Percentiles rank a stretch among this genome's conserved stretches.
Evolutionary conservation across 2,113 vertebrate genomes (phyloP).

Genomic region (Ophthalmolycus amberensis): DNA sequence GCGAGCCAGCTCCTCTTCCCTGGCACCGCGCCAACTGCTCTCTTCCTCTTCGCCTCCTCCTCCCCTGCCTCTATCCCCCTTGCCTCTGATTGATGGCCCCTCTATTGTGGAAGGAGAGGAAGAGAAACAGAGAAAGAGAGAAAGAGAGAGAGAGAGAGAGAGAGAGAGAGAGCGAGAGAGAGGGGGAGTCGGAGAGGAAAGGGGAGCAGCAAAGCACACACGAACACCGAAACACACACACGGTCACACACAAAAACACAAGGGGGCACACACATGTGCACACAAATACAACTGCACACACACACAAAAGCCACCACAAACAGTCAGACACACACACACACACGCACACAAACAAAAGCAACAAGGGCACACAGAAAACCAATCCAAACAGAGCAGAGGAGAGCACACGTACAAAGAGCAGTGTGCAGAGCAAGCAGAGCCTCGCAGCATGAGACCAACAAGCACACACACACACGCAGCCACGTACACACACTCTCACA

Average conservation of each 20-base stretch:
- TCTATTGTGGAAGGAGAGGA: conserved; percentile 80
- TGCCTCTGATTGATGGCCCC: conserved; percentile 84
- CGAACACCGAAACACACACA: conserved; percentile 35
- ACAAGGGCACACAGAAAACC: conserved; percentile 63
- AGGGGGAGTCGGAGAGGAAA: conserved; percentile 28
- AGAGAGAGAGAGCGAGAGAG: conserved; percentile 62
- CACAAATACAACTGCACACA: conserved; percentile 4
- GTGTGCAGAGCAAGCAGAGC: conserved; percentile 71
- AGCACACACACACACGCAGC: conserved; percentile 23
- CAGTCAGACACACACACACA: conserved; percentile 26
- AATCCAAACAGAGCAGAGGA: conserved; percentile 72
- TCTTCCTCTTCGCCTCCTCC: conserved; percentile 47
- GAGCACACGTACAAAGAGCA: conserved; percentile 66
- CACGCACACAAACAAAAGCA: conserved; percentile 20
- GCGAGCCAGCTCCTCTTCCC: conserved; percentile 76
- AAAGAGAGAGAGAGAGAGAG: conserved; percentile 59
- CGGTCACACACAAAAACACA: conserved; percentile 40
- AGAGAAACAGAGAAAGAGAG: conserved; percentile 69
- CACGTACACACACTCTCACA: conserved; percentile 12
- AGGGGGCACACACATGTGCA: conserved; percentile 29
- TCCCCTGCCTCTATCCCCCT: conserved; percentile 61
- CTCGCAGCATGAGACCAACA: conserved; percentile 61
- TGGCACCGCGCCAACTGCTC: conserved; percentile 74
- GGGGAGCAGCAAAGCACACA: conserved; percentile 56
- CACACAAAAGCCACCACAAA: conserved; percentile 35